A percentile compares a stretch with the other conserved stretches of the same genome.
phyloP scores from a whole-genome alignment of 2,797 vertebrate species.

The Cyprinella venusta region DNA sequence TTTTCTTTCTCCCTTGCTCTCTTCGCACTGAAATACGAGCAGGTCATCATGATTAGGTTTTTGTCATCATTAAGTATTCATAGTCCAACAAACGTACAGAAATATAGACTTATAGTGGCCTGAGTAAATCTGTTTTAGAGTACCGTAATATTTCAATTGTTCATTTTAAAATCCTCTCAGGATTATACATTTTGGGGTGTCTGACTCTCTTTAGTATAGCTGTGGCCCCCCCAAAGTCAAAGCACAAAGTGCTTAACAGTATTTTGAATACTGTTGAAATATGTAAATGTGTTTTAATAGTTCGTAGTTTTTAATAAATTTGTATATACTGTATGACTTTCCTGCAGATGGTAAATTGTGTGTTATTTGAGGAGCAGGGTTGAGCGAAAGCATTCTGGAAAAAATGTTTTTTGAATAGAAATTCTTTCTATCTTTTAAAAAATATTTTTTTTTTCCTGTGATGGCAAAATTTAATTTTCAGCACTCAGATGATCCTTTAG shows the following conservation, averaged over 20 bases:
- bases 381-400: neutral
- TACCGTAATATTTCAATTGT: neutral
- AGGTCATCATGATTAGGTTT: slow-evolving; percentile 37
- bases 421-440: no score
- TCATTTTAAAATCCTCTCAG: neutral
- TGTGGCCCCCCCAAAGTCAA: neutral
- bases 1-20: slow-evolving; percentile 53
- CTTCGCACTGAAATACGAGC: slow-evolving; percentile 24
- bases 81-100: slow-evolving; percentile 1
- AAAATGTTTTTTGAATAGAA: no score
- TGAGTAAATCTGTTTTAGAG: neutral
- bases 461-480: neutral
- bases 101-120: neutral
- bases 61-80: slow-evolving; percentile 43
- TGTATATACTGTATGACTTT: neutral
- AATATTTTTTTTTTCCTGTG: neutral
- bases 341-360: neutral
- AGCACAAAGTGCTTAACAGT: neutral
- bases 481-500: neutral
- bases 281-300: neutral
- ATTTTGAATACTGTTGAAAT: neutral
- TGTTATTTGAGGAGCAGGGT: neutral
- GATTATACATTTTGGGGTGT: neutral
- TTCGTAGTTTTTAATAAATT: neutral
- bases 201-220: neutral